Conservation (phyloP, 2,113 vertebrate genomes). For the Limnothrissa miodon region DNA sequence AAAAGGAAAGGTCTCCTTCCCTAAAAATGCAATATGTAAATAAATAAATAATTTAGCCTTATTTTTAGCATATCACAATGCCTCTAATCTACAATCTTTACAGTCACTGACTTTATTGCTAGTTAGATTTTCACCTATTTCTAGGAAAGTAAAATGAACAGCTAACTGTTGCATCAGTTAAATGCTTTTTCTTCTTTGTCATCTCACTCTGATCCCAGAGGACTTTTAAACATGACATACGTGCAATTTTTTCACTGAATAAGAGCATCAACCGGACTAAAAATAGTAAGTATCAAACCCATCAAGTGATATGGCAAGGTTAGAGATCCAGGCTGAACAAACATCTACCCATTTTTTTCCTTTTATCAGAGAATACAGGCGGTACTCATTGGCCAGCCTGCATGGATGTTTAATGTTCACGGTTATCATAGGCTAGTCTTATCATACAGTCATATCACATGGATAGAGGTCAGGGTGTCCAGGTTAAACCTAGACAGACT, state of each 20-base stretch:
- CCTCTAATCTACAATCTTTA: neutral
- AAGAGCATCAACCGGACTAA: constrained; percentile 51
- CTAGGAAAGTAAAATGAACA: neutral
- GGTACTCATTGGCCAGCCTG: neutral
- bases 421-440: constrained; percentile 11
- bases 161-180: neutral
- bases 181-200: neutral
- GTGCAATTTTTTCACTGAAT: neutral
- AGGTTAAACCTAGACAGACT: neutral
- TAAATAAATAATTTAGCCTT: neutral
- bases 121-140: too few species aligned
- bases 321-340: constrained; percentile 36
- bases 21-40: neutral
- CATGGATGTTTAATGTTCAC: constrained; percentile 42
- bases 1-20: neutral
- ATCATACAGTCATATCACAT: constrained; percentile 22
- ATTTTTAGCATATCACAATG: neutral
- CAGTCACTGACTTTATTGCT: neutral
- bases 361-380: constrained; percentile 3
- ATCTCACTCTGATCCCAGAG: neutral
- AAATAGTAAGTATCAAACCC: constrained; percentile 60
- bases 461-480: neutral
- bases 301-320: constrained; percentile 31
- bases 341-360: neutral
- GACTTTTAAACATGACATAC: neutral